Percentiles rank a stretch among this genome's conserved stretches.
Evolutionary conservation across 53 echinoderm and acorn worm species (phyloP).

Genomic region (Stichopus horrens): DNA sequence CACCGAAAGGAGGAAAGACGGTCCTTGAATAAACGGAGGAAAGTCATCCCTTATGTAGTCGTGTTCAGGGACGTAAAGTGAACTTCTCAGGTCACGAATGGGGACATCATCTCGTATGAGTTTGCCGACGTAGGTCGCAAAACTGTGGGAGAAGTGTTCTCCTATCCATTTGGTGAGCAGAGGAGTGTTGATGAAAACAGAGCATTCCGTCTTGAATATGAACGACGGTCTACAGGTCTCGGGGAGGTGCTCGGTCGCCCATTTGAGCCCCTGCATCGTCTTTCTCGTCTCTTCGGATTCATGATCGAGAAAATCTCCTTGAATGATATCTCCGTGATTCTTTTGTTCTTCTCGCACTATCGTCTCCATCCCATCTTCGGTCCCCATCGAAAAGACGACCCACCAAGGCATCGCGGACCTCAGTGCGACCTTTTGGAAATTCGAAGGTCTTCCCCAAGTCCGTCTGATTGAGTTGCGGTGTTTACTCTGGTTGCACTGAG

Average conservation of each 20-base stretch:
- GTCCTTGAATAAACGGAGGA: conserved; percentile 69
- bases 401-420: conserved; percentile 65
- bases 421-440: conserved; percentile 26
- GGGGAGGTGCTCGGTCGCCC: conserved; percentile 51
- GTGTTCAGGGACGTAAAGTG: conserved; percentile 63
- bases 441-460: conserved; percentile 66
- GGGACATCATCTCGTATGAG: conserved; percentile 72
- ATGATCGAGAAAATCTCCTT: conserved; percentile 79
- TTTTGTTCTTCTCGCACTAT: conserved; percentile 51
- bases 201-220: conserved; percentile 68
- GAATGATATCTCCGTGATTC: conserved; percentile 68
- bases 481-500: conserved; percentile 40
- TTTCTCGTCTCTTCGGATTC: conserved; percentile 80
- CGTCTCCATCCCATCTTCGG: conserved; percentile 29
- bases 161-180: conserved; percentile 66
- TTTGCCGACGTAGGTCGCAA: conserved; percentile 72
- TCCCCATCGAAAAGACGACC: conserved; percentile 74
- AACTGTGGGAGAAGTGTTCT: conserved; percentile 30
- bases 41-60: conserved; percentile 69
- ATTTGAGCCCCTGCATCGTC: conserved; percentile 73
- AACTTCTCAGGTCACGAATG: conserved; percentile 61
- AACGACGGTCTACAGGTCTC: conserved; percentile 59
- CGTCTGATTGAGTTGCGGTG: conserved; percentile 68
- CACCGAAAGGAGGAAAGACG: conserved; percentile 72
- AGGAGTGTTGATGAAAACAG: conserved; percentile 78